Conservation (phyloP, 2,797 vertebrate genomes). For the Sebastes dallii region DNA sequence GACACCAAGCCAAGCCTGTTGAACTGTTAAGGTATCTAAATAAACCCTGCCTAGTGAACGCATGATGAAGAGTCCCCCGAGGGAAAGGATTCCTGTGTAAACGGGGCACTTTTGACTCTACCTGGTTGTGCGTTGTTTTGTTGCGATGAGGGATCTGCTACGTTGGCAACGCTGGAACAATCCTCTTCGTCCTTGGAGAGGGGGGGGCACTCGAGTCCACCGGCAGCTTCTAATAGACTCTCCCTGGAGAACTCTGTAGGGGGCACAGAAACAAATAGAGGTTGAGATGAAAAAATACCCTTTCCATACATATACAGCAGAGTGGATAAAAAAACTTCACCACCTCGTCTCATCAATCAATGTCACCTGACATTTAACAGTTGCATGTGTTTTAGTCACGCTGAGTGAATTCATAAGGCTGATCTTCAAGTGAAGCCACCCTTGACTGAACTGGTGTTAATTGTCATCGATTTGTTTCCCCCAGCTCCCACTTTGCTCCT, state of each 20-base stretch:
- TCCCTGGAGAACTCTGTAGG: constrained; percentile 80
- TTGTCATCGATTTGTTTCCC: constrained; percentile 50
- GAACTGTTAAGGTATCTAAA: constrained; percentile 40
- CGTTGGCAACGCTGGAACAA: constrained; percentile 46
- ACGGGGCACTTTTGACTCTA: constrained; percentile 4
- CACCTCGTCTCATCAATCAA: constrained; percentile 20
- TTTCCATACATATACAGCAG: background rate
- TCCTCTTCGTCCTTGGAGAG: constrained; percentile 64
- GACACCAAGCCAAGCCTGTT: constrained; percentile 28
- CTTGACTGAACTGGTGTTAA: constrained; percentile 13
- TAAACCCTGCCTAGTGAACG: constrained; percentile 17
- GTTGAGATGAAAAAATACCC: background rate
- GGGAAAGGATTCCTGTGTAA: background rate
- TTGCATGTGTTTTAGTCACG: constrained; percentile 32
- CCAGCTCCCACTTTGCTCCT: constrained; percentile 20
- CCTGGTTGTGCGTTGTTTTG: constrained; percentile 68
- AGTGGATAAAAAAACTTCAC: background rate
- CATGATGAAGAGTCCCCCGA: constrained; percentile 4
- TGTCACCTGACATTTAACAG: constrained; percentile 42
- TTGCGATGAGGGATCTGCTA: constrained; percentile 57
- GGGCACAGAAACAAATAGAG: constrained; percentile 18
- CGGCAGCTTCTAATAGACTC: constrained; percentile 75
- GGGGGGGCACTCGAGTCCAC: constrained; percentile 66
- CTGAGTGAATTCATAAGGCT: constrained; percentile 34
- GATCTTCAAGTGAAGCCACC: constrained; percentile 26